Base-by-base conservation (phyloP, 23 tunicate species). In the Phallusia fumigata region DNA sequence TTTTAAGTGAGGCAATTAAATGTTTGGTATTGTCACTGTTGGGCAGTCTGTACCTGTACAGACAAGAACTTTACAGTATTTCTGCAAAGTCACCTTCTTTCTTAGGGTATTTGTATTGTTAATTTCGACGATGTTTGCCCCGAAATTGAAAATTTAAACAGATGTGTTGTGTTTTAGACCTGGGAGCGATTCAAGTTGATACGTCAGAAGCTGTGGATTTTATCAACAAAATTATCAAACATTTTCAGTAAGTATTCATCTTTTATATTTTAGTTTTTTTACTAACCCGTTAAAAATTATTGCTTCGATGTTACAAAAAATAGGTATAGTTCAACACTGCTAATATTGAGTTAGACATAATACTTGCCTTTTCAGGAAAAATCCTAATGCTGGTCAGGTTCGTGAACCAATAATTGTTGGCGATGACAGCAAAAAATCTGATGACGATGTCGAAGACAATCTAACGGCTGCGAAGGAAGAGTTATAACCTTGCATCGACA, bases 171-270 rank as follows among this genome's bases (percentile, higher is more conserved):
- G 28, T 82, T 82, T 6, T 69, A 83, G 86, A 83, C 28, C 74
- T 83, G 6, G 79, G 74, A 24, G 47, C 45, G 6, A 83, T 83
- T 74, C 79, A 83, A 36, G 13, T 83, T 5, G 79, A 83, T 35
- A 52, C 74, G 13, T 34, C 52, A 22, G 35, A 49, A 1, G 86
- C 86, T 19, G 79, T 83, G 1, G 86, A 83, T 74, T 40, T 83
- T 44, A 45, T 75, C 44, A 83, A 83, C 36, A 75, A 74, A 44
- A 58, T 83, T 16, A 83, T 83, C 8, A 74, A 83, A 16, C 86
- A 83, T 74, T 83, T 83, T 49, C 86, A 83, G 86, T 83, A 74
- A 83, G 86, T 73, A 6, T 40, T 40, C 10, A n/a, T n/a, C n/a
- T n/a, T n/a, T n/a, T n/a, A n/a, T n/a, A n/a, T n/a, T n/a, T n/a